Percentiles rank a stretch among this genome's conserved stretches.
Conservation (phyloP, 2,888 invertebrate species). For the Folsomia manolachei region DNA sequence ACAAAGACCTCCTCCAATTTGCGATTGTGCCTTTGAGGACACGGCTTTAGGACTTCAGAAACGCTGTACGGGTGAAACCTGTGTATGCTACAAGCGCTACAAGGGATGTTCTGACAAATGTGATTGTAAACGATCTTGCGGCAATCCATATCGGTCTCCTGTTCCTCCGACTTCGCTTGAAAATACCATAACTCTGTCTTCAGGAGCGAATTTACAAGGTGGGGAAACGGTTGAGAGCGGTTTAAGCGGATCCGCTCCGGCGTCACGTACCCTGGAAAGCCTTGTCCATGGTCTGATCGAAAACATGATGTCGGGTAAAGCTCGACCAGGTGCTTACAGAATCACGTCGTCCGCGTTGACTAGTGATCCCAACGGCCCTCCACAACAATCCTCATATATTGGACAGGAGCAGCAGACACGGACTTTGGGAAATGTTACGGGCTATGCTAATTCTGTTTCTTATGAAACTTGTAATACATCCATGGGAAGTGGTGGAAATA, state of each 20-base stretch:
- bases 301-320: background rate
- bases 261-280: background rate
- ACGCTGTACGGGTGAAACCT: constrained; percentile 1
- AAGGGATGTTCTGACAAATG: constrained; percentile 12
- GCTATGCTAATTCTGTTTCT: background rate
- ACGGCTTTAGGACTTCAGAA: constrained; percentile 2
- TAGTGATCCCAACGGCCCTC: no score
- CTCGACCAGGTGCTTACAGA: background rate
- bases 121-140: background rate
- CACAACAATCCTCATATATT: background rate
- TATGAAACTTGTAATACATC: background rate
- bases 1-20: background rate
- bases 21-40: background rate
- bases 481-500: background rate
- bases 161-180: background rate
- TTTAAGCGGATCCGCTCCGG: background rate
- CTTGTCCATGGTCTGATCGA: background rate
- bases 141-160: constrained; percentile 3
- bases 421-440: background rate
- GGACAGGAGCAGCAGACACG: background rate
- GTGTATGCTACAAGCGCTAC: background rate
- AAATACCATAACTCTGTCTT: background rate
- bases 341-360: background rate
- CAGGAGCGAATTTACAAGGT: background rate
- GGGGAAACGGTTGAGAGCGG: background rate